Conservation (phyloP, 2,113 vertebrate species). For the Triplophysa rosa region DNA sequence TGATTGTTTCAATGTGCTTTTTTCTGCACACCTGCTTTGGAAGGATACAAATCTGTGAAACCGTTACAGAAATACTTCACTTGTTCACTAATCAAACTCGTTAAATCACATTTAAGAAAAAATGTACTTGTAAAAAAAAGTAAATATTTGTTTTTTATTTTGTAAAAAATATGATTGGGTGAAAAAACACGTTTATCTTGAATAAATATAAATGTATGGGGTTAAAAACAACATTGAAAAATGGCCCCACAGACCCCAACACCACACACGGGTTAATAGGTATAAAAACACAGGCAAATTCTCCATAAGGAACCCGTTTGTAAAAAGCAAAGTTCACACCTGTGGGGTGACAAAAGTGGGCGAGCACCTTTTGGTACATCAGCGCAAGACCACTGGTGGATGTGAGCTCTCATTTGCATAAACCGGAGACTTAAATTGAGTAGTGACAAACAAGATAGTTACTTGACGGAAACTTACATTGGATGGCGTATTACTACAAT, state of each 20-base stretch:
- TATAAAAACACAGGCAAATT: neutral
- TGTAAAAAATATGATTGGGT: too few species aligned
- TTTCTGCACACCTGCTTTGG: too few species aligned
- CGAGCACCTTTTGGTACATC: constrained; percentile 63
- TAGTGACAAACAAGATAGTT: constrained; percentile 55
- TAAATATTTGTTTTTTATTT: too few species aligned
- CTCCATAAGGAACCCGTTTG: constrained; percentile 36
- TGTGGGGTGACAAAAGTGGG: constrained; percentile 13
- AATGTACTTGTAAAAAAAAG: too few species aligned
- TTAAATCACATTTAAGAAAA: too few species aligned
- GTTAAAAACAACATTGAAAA: too few species aligned
- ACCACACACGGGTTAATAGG: neutral
- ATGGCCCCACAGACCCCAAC: neutral
- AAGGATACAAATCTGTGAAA: too few species aligned
- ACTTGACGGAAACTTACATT: constrained; percentile 33
- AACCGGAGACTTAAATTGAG: constrained; percentile 49
- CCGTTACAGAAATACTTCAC: too few species aligned
- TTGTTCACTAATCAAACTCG: too few species aligned
- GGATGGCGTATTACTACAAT: constrained; percentile 24
- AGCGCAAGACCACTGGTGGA: constrained; percentile 69
- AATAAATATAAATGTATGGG: too few species aligned
- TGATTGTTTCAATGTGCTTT: too few species aligned
- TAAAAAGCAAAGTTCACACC: constrained; percentile 27
- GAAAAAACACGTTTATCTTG: too few species aligned
- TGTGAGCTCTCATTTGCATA: constrained; percentile 44